Evolutionary conservation across 2,797 vertebrate species (phyloP), one percentile per base, ranked within the genome.

Genomic region (Australoheros facetus): DNA sequence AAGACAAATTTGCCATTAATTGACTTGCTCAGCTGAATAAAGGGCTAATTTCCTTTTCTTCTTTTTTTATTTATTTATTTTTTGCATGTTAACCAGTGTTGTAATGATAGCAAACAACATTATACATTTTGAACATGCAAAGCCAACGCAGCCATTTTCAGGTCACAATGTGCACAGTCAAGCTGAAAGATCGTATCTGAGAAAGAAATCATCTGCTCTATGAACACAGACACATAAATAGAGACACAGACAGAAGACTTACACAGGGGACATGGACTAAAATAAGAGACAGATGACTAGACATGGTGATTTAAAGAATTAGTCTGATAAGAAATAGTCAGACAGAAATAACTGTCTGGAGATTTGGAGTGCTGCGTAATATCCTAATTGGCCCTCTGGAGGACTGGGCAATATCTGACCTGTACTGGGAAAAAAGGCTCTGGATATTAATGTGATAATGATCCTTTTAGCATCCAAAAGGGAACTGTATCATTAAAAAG

Each of bases 341-440:
- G 83, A 87, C 78, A 85, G 78, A 87, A 90, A 90, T 78, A 85
- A 87, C 80, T 73, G 80, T 69, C 87, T 87, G 79, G 80, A 83
- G 86, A 79, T 55, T 77, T 17, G 48, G 60, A 87, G 82, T 42
- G 80, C 79, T 84, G 82, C 19, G 56, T 90, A 85, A 92, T 88
- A 85, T 90, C 81, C 85, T 95, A 93, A 93, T 94, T 94, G 90
- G 92, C 57, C 86, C 90, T 89, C 91, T 64, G 62, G 91, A 88
- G 92, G 78, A 82, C 86, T 82, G 80, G 80, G 75, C 81, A 64
- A 83, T 77, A 85, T 58, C 87, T 88, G 85, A 90, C 86, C 86
- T 77, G 73, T 4, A 59, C 79, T n/a, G 48, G 37, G 48, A 59
- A 13, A 45, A 53, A 75, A 64, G 60, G 42, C 23, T 21, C 53